Percentiles rank a stretch among this genome's conserved stretches.
These are phyloP conservation scores for Poecilobothrus nobilitatus DNA, from an alignment of 2,888 invertebrate species.

Conservation along the genomic window DNA sequence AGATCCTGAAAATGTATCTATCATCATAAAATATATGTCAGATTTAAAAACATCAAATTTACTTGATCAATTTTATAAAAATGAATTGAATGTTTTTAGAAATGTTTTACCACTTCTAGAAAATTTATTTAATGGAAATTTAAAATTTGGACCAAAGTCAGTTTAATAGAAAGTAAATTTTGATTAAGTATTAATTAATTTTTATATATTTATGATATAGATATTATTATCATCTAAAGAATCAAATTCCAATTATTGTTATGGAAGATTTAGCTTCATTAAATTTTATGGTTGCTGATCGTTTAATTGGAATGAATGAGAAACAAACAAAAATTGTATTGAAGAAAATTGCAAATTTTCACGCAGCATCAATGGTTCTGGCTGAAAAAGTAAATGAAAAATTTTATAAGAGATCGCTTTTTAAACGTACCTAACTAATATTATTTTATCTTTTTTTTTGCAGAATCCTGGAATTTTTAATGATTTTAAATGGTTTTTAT, in stretches of 20 bases:
- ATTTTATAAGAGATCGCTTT: neutral
- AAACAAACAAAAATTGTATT: constrained; percentile 44
- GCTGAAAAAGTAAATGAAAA: constrained; percentile 39
- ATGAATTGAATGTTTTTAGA: neutral
- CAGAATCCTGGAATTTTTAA: constrained; percentile 23
- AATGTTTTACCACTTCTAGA: neutral
- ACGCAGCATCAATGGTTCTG: constrained; percentile 46
- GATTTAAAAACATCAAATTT: neutral
- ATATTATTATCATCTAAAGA: constrained; percentile 12
- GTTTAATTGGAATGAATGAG: constrained; percentile 45
- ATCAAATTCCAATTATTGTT: constrained; percentile 22
- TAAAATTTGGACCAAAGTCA: constrained; percentile 8
- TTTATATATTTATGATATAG: neutral
- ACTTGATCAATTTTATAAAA: neutral
- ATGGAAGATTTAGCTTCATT: constrained; percentile 36
- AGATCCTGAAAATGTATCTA: neutral
- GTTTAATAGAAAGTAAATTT: neutral
- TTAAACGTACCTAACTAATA: neutral
- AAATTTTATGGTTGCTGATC: constrained; percentile 43
- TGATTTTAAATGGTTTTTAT: constrained; percentile 18
- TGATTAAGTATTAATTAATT: no score
- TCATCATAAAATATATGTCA: neutral
- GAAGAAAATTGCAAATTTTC: constrained; percentile 45
- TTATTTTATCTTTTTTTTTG: constrained; percentile 8
- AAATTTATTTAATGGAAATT: neutral